Evolutionary conservation across 2,888 invertebrate species (phyloP), one percentile per base, ranked within the genome.

Genomic region (Eupithecia inturbata): DNA sequence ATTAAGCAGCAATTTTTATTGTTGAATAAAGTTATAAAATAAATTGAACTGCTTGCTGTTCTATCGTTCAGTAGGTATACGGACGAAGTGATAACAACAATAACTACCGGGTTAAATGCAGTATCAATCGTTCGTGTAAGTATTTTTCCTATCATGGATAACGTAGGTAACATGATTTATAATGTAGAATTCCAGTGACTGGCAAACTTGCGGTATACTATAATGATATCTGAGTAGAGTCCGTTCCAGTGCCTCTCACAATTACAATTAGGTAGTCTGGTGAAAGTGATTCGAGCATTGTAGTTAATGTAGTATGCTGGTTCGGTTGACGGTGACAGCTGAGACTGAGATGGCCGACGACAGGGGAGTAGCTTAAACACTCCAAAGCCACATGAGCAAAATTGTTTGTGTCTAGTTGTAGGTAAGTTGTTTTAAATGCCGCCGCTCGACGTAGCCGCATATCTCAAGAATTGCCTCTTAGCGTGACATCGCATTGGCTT

Each of bases 261-360:
- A 57, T 26, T 57, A 22, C 22, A 53, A 22, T 53, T 53, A 53
- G n/a, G 53, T 10, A 22, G 53, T 22, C 53, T 53, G 9, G 57
- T 57, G 57, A 26, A 57, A 57, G 57, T 57, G 57, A 57, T 57
- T 57, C 57, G 57, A 57, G 57, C 26, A 7, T 26, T 57, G 53
- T 57, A 57, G 0, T 57, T 57, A 57, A 57, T 57, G 10, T 1
- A 53, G 49, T 12, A 57, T 57, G 57, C 57, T 7, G 12, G 57
- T 57, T 26, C 9, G 0, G 12, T 26, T 57, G 12, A 26, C 26
- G 12, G 53, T 22, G 12, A 53, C 22, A 22, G 22, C 10, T 53
- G 12, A 22, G n/a, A 49, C n/a, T n/a, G n/a, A 49, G 53, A 22
- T 22, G 22, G 22, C 1, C 3, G 12, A 53, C 53, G 12, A 57